Evolutionary conservation across 2,888 invertebrate genomes (phyloP).

Genomic region (Temnothorax unifasciatus): DNA sequence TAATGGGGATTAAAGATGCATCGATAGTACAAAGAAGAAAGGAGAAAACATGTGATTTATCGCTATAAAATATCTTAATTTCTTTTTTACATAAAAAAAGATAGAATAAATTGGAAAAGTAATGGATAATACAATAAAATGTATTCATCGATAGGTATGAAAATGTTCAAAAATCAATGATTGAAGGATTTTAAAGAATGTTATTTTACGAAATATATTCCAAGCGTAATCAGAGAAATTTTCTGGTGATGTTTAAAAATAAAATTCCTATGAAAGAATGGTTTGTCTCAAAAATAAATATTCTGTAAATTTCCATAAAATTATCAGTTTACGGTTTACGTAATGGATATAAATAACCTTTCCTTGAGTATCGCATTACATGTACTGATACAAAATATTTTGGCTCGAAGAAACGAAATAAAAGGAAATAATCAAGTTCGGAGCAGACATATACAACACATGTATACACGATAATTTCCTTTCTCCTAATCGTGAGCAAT

Average conservation of each 20-base stretch:
- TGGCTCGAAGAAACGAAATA: background rate
- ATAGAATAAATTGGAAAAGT: background rate
- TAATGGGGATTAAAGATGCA: background rate
- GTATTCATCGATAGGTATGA: background rate
- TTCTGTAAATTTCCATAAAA: background rate
- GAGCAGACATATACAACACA: background rate
- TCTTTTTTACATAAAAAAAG: background rate
- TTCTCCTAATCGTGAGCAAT: background rate
- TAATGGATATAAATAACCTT: conserved; percentile 9
- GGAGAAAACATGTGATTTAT: background rate
- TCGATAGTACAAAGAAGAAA: background rate
- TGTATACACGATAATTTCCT: background rate
- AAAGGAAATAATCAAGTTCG: background rate
- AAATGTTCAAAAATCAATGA: background rate
- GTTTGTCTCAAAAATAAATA: conserved; percentile 3
- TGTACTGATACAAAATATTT: conserved; percentile 22
- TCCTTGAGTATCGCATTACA: background rate
- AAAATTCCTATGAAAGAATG: background rate
- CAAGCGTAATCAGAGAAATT: background rate
- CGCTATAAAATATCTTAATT: background rate
- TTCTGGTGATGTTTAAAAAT: background rate
- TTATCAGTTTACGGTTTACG: background rate
- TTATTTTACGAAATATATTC: background rate
- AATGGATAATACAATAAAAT: background rate
- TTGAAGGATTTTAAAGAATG: background rate